These are phyloP conservation scores for Lanius ludovicianus DNA, from an alignment of 2,113 vertebrate species.

Conservation along the genomic window DNA sequence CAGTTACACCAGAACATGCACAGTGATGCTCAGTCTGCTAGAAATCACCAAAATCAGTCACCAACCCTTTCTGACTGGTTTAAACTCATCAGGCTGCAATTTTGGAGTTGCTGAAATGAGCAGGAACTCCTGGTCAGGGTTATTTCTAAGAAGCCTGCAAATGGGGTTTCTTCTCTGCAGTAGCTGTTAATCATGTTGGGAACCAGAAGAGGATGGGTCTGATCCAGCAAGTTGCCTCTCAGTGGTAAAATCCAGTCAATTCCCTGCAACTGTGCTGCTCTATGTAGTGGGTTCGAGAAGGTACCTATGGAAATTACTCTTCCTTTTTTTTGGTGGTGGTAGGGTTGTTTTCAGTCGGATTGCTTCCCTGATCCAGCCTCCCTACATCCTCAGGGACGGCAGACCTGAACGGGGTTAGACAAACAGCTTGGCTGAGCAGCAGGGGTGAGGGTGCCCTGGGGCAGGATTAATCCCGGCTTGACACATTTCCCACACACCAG, in stretches of 20 bases:
- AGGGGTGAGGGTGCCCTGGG: background rate
- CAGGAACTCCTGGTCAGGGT: background rate
- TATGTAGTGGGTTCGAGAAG: accelerated
- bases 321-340: background rate
- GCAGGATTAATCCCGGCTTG: conserved; percentile 4
- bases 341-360: background rate
- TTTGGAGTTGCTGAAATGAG: background rate
- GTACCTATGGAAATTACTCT: background rate
- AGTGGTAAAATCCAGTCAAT: background rate
- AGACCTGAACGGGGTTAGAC: conserved; percentile 30
- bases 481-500: conserved; percentile 24
- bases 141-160: background rate
- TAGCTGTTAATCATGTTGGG: background rate
- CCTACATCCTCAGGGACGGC: background rate
- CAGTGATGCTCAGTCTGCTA: background rate
- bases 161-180: background rate
- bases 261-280: background rate
- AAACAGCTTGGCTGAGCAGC: conserved; percentile 39
- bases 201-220: background rate
- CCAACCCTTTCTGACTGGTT: background rate
- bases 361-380: background rate
- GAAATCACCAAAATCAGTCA: background rate
- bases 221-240: background rate
- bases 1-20: background rate
- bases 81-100: background rate